phyloP scores from a whole-genome alignment of 2,888 invertebrate genomes.

The Tipula helvola region DNA sequence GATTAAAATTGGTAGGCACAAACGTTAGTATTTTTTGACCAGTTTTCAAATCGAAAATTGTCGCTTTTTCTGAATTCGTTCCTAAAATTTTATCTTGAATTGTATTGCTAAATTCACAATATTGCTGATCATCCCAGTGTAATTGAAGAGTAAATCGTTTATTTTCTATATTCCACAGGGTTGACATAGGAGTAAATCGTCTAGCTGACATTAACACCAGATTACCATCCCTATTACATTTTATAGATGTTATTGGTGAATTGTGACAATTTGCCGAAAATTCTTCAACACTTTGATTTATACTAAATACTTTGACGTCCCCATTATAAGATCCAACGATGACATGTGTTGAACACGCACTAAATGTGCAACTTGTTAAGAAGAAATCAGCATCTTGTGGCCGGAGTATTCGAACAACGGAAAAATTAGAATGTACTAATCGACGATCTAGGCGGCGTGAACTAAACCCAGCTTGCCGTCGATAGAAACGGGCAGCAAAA shows the following conservation, averaged over 20 bases:
- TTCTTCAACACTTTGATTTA: slow-evolving; percentile 72
- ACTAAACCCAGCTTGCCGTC: slow-evolving; percentile 42
- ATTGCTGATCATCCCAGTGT: slow-evolving; percentile 70
- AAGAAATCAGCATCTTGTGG: slow-evolving; percentile 57
- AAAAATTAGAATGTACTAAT: slow-evolving; percentile 71
- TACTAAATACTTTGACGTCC: slow-evolving; percentile 78
- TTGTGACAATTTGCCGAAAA: slow-evolving; percentile 69
- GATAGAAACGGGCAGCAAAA: slow-evolving; percentile 49
- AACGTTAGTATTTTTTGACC: slow-evolving; percentile 61
- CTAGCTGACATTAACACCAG: slow-evolving; percentile 74
- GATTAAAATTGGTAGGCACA: slow-evolving; percentile 73
- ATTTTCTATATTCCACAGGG: slow-evolving; percentile 32
- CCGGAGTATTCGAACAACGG: slow-evolving; percentile 60
- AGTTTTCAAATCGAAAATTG: slow-evolving; percentile 78
- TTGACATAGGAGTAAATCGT: slow-evolving; percentile 66
- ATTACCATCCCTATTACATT: slow-evolving; percentile 59
- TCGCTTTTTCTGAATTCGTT: slow-evolving; percentile 57
- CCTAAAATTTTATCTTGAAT: slow-evolving; percentile 79
- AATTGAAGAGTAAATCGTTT: slow-evolving; percentile 41
- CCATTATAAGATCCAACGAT: slow-evolving; percentile 85
- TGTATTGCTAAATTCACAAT: slow-evolving; percentile 83
- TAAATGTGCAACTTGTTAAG: slow-evolving; percentile 55
- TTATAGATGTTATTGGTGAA: slow-evolving; percentile 71
- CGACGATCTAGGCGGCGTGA: slow-evolving; percentile 60
- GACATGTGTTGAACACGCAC: slow-evolving; percentile 50